These are phyloP conservation scores for Menidia beryllina DNA, from an alignment of 2,113 vertebrate species.

Conservation along the genomic window DNA sequence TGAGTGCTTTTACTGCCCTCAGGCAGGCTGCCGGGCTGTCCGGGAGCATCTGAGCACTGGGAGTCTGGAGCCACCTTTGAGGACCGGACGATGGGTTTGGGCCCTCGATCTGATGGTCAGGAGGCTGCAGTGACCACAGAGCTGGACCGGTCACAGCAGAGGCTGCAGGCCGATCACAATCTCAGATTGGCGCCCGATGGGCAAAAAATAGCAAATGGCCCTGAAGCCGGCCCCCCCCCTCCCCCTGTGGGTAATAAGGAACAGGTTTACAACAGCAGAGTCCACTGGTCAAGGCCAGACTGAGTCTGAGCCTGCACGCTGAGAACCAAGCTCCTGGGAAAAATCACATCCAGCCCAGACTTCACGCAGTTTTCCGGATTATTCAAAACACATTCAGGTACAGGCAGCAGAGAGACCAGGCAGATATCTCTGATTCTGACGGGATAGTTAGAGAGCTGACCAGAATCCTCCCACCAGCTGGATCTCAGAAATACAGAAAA, in stretches of 20 bases:
- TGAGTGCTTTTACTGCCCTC: conserved; percentile 40
- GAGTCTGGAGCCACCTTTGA: conserved; percentile 5
- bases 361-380: conserved; percentile 24
- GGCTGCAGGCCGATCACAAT: too few species aligned
- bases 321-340: conserved; percentile 7
- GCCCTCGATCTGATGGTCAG: conserved; percentile 19
- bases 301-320: conserved; percentile 39
- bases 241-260: conserved; percentile 28
- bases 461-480: background rate
- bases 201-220: too few species aligned
- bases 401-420: too few species aligned
- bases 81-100: background rate
- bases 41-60: background rate
- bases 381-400: background rate
- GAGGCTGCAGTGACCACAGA: conserved; percentile 35
- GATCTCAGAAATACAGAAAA: background rate
- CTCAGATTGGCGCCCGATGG: too few species aligned
- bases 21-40: conserved; percentile 21
- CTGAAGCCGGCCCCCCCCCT: background rate
- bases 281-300: conserved; percentile 42
- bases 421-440: too few species aligned
- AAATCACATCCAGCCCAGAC: conserved; percentile 25
- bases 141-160: conserved; percentile 8
- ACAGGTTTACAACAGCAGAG: conserved; percentile 50
- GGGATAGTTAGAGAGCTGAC: too few species aligned